Percentiles rank a stretch among this genome's conserved stretches.
Evolutionary conservation across 2,888 invertebrate species (phyloP).

Genomic region (Folsomia candida): DNA sequence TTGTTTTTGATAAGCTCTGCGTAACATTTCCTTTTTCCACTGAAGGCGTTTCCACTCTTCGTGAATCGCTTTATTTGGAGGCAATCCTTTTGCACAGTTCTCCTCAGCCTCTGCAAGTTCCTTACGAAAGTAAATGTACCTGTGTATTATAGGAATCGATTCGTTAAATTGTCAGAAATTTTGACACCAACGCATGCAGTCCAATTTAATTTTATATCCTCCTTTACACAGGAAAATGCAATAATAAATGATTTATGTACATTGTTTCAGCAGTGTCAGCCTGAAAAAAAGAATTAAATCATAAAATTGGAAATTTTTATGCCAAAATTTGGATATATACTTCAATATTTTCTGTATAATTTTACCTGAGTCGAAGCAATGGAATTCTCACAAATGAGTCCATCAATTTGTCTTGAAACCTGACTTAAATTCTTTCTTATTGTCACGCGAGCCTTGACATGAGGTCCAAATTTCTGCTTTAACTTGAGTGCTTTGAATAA

Average conservation of each 20-base stretch:
- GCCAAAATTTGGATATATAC: too few relatives aligned
- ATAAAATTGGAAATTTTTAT: too few relatives aligned
- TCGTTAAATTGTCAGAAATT: background rate
- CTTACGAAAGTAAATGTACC: slow-evolving; percentile 25
- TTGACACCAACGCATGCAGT: too few relatives aligned
- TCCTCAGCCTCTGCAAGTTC: slow-evolving; percentile 31
- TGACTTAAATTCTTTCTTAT: slow-evolving; percentile 36
- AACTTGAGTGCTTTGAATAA: slow-evolving; percentile 41
- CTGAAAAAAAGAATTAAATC: too few relatives aligned
- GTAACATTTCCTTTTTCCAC: slow-evolving; percentile 42
- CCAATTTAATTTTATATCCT: too few relatives aligned
- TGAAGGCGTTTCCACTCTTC: slow-evolving; percentile 38
- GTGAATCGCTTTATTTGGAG: slow-evolving; percentile 40
- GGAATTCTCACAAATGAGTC: slow-evolving; percentile 46
- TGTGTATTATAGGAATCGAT: too few relatives aligned
- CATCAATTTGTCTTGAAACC: slow-evolving; percentile 42
- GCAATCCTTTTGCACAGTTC: slow-evolving; percentile 23
- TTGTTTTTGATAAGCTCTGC: slow-evolving; percentile 26
- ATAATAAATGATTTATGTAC: slow-evolving; percentile 20
- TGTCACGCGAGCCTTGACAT: slow-evolving; percentile 35
- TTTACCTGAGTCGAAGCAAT: slow-evolving; percentile 42
- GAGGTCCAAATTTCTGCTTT: slow-evolving; percentile 40
- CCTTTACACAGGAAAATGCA: too few relatives aligned
- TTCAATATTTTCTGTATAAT: too few relatives aligned
- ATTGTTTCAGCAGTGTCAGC: slow-evolving; percentile 40